phyloP scores from a whole-genome alignment of 2,797 vertebrate genomes.

The Megaceryle alcyon region DNA sequence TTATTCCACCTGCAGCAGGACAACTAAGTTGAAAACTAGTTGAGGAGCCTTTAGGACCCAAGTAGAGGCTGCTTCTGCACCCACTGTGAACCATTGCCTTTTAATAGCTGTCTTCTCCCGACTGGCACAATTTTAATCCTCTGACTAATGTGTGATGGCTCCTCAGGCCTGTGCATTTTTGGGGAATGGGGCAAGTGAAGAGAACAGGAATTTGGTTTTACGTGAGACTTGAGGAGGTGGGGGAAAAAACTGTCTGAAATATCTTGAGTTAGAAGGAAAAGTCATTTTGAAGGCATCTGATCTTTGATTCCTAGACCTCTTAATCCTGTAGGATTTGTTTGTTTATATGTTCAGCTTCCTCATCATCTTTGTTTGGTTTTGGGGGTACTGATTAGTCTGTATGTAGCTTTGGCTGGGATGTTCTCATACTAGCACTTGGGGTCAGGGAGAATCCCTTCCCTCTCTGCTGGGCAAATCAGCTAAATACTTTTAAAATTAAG shows the following conservation, averaged over 20 bases:
- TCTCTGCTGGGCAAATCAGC: background rate
- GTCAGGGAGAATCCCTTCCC: background rate
- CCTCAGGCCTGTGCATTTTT: background rate
- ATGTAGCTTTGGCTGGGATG: background rate
- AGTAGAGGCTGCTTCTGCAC: background rate
- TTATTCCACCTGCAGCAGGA: background rate
- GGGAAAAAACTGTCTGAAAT: background rate
- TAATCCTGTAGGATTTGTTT: conserved; percentile 41
- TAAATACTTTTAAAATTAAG: background rate
- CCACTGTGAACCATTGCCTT: background rate
- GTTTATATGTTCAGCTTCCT: conserved; percentile 25
- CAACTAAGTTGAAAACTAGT: background rate
- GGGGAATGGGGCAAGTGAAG: background rate
- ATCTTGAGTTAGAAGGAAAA: background rate
- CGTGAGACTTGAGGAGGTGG: background rate
- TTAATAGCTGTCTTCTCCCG: background rate
- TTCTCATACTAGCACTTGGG: background rate
- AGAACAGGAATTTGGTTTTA: background rate
- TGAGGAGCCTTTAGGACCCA: background rate
- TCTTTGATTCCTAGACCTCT: conserved; percentile 16
- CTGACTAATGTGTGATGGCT: background rate
- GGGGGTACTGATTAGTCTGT: background rate
- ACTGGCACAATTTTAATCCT: background rate
- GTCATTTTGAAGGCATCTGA: background rate
- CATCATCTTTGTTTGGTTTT: conserved; percentile 46